Conservation (phyloP, 2,797 vertebrate genomes). For the Gymnocypris eckloni region DNA sequence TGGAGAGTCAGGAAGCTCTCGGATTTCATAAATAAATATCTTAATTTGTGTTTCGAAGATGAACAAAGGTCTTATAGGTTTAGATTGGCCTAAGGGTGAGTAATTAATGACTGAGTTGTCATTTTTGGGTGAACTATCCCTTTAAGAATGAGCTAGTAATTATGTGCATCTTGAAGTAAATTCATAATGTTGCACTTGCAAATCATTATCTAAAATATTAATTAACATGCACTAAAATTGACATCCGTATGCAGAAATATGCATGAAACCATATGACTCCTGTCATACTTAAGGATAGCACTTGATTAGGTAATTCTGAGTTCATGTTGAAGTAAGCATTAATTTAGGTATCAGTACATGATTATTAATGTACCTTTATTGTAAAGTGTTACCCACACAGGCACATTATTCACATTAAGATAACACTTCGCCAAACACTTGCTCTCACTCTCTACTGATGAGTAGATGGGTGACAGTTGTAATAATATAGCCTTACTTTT, state of each 20-base stretch:
- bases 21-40: neutral
- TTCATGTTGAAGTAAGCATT: neutral
- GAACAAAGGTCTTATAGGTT: neutral
- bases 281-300: neutral
- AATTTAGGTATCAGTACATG: neutral
- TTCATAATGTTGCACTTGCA: neutral
- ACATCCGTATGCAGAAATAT: neutral
- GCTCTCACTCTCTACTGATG: neutral
- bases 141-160: neutral
- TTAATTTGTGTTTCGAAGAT: neutral
- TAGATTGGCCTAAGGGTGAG: neutral
- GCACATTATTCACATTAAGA: neutral
- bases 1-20: neutral
- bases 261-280: neutral
- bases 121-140: neutral
- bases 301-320: neutral
- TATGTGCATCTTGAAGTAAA: neutral
- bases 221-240: neutral
- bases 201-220: neutral
- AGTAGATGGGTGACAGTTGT: neutral
- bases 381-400: neutral
- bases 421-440: neutral
- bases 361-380: neutral
- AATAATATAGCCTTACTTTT: neutral
- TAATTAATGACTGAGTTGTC: neutral